phyloP scores from a whole-genome alignment of 2,888 invertebrate genomes.

The Hypomecis punctinalis region DNA sequence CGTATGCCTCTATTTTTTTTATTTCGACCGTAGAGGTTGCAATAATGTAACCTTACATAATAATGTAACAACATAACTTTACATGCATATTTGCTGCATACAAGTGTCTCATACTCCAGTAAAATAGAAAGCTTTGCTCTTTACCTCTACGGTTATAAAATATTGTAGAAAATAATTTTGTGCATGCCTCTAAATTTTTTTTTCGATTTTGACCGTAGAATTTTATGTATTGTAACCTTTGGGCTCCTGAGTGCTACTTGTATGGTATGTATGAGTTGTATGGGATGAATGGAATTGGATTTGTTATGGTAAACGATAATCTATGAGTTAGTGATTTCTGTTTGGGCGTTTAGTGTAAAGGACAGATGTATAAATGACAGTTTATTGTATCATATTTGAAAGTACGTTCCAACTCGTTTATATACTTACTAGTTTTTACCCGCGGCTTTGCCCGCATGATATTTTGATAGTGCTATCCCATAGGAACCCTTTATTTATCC shows the following conservation, averaged over 20 bases:
- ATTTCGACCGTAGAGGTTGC: too few species aligned
- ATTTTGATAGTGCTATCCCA: too few species aligned
- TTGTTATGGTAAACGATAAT: constrained; percentile 73
- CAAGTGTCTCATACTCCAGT: too few species aligned
- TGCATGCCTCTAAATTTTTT: constrained; percentile 69
- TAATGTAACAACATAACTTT: too few species aligned
- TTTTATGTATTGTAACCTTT: constrained; percentile 67
- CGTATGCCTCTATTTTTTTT: too few species aligned
- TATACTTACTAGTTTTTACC: too few species aligned
- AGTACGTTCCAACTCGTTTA: not conserved
- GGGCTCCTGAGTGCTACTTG: constrained; percentile 66
- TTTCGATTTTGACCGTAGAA: constrained; percentile 51
- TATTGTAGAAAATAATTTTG: constrained; percentile 71
- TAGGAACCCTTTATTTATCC: too few species aligned
- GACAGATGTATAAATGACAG: constrained; percentile 47
- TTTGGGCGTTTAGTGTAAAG: constrained; percentile 40
- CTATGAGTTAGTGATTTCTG: constrained; percentile 54
- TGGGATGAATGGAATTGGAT: constrained; percentile 61
- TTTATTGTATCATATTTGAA: constrained; percentile 24
- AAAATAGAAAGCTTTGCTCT: too few species aligned
- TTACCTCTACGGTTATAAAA: constrained; percentile 9
- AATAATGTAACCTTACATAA: too few species aligned
- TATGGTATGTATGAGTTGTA: constrained; percentile 36
- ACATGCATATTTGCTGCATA: too few species aligned
- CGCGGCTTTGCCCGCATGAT: too few species aligned